phyloP scores from a whole-genome alignment of 2,113 vertebrate species.

The Trogon surrucura region DNA sequence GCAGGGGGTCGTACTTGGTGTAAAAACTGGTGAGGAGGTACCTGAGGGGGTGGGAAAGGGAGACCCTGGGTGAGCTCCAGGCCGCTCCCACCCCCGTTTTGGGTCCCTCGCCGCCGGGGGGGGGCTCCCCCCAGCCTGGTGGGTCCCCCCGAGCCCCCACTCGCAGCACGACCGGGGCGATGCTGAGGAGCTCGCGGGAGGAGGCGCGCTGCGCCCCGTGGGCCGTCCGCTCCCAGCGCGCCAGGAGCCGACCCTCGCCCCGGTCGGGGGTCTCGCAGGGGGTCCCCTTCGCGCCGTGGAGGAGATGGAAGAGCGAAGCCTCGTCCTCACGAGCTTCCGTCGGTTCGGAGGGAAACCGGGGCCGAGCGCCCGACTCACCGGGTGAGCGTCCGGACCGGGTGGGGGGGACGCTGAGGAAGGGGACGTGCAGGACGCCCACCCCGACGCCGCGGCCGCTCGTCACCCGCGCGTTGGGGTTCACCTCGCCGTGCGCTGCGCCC shows the following conservation, averaged over 20 bases:
- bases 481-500: conserved; percentile 96
- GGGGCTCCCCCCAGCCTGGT: no score
- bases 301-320: no score
- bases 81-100: not conserved
- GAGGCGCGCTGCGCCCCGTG: conserved; percentile 92
- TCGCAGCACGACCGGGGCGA: conserved; percentile 92
- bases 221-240: conserved; percentile 97
- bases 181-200: conserved; percentile 93
- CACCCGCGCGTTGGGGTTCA: conserved; percentile 95
- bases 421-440: conserved; percentile 86
- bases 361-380: conserved; percentile 89
- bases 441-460: conserved; percentile 94
- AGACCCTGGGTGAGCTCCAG: not conserved
- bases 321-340: no score
- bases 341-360: no score
- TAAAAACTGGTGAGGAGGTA: conserved; percentile 95
- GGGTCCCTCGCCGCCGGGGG: not conserved
- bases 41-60: conserved; percentile 67
- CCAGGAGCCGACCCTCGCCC: conserved; percentile 90
- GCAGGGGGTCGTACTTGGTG: conserved; percentile 90
- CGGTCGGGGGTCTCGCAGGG: conserved; percentile 95
- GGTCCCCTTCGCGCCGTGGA: no score
- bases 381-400: conserved; percentile 95
- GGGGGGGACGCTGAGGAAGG: conserved; percentile 91
- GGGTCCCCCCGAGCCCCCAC: not conserved